phyloP scores from a whole-genome alignment of 2,888 invertebrate genomes.

The Meta bourneti region DNA sequence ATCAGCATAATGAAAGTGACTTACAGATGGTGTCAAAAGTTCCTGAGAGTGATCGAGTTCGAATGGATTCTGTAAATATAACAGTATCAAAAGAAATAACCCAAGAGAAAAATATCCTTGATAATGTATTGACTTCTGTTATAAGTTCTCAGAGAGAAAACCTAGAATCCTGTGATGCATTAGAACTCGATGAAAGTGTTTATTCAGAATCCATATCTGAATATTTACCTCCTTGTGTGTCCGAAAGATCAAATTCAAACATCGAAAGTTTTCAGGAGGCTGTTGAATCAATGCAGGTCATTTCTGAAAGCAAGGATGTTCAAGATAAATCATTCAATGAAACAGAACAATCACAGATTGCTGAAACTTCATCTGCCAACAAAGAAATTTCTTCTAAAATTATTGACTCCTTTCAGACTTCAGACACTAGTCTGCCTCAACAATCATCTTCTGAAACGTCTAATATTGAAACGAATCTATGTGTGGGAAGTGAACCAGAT shows the following conservation, averaged over 20 bases:
- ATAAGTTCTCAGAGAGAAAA: background rate
- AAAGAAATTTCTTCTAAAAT: no score
- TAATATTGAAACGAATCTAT: background rate
- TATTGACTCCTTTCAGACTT: no score
- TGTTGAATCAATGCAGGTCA: background rate
- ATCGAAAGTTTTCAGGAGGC: background rate
- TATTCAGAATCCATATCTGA: slow-evolving; percentile 12
- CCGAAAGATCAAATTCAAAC: background rate
- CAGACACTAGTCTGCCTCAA: no score
- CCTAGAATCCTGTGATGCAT: background rate
- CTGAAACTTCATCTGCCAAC: no score
- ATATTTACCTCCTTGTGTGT: background rate
- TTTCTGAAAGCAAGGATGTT: background rate
- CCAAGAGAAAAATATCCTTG: background rate
- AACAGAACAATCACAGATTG: no score
- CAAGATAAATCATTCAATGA: background rate
- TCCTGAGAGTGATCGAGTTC: no score
- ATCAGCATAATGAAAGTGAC: background rate
- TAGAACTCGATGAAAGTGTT: slow-evolving; percentile 13
- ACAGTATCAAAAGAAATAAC: background rate
- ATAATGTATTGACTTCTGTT: background rate
- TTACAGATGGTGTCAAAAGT: no score
- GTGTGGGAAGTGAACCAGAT: background rate
- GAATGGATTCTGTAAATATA: background rate
- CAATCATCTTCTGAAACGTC: no score